Evolutionary conservation across 2,797 vertebrate species (phyloP), one percentile per base, ranked within the genome.

Genomic region (Phoxinus dragarum): DNA sequence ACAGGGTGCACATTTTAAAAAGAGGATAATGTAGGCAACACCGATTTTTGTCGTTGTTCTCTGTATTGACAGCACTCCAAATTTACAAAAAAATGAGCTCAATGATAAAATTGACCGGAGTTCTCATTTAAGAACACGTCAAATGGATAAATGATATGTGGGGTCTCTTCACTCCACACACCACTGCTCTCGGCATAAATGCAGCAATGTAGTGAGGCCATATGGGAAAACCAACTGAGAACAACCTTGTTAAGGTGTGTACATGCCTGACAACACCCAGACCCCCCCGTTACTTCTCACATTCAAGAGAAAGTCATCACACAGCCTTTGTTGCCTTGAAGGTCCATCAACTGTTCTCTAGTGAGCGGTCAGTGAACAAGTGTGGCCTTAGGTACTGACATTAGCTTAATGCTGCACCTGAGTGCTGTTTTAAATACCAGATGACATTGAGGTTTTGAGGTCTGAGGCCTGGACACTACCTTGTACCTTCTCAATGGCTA

Each of bases 391-490:
- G 64, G 74, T 78, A 47, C 27, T 69, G 23, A 76, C 73, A 40
- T 68, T 67, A 27, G 36, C 42, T 38, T 42, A 31, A 23, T 38
- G 64, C 73, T 19, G 47, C 36, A 84, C 64, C 36, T 77, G 47
- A 76, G 59, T 49, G 64, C n/a, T 3, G 61, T 68, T 84, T 84
- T 84, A 76, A 64, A 82, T 84, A 67, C 34, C 42, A 69, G 44
- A 71, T 78, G 52, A n/a, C 38, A 14, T 17, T 71, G 66, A 71
- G 74, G 64, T 71, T 84, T 77, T 31, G 56, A 49, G 27, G 81
- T 49, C 71, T 75, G 69, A 75, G 42, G 81, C 5, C 5, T 49
- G 31, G 54, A 82, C 81, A 59, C 44, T 47, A 47, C 47, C 47
- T 12, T 69, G 14, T 16, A 54, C 38, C 38, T 52, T 36, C 54